phyloP scores from a whole-genome alignment of 2,113 vertebrate species.

The Eulemur rufifrons region DNA sequence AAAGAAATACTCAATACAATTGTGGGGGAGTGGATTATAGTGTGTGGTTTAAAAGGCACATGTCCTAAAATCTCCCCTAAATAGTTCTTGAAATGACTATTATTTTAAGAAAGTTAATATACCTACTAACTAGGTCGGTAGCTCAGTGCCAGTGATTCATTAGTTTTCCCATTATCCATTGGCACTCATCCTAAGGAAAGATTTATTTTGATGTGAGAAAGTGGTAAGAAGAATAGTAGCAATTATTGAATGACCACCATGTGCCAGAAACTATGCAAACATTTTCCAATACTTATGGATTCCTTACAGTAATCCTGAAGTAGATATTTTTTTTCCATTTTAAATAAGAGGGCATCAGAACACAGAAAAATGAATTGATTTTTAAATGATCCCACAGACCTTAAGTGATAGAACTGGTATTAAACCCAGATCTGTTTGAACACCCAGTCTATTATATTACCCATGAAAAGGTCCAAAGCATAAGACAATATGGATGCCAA shows the following conservation, averaged over 20 bases:
- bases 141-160: background rate
- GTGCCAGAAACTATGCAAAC: background rate
- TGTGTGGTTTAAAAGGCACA: background rate
- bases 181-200: background rate
- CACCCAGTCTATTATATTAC: background rate
- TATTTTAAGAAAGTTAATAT: background rate
- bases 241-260: constrained; percentile 18
- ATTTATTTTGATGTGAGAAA: constrained; percentile 16
- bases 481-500: background rate
- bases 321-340: background rate
- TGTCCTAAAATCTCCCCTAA: background rate
- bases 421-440: background rate
- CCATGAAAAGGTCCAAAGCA: background rate
- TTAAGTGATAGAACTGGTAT: background rate
- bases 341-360: background rate
- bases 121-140: background rate
- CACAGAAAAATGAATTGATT: constrained; percentile 19
- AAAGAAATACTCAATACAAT: background rate
- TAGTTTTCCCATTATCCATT: background rate
- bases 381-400: background rate
- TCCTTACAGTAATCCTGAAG: background rate
- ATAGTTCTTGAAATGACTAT: background rate
- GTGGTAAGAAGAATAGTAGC: background rate
- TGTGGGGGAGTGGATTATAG: background rate
- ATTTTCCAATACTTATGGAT: constrained; percentile 8